A percentile compares a stretch with the other conserved stretches of the same genome.
Conservation (phyloP, 2,797 vertebrate species). For the Rhabdomys pumilio region DNA sequence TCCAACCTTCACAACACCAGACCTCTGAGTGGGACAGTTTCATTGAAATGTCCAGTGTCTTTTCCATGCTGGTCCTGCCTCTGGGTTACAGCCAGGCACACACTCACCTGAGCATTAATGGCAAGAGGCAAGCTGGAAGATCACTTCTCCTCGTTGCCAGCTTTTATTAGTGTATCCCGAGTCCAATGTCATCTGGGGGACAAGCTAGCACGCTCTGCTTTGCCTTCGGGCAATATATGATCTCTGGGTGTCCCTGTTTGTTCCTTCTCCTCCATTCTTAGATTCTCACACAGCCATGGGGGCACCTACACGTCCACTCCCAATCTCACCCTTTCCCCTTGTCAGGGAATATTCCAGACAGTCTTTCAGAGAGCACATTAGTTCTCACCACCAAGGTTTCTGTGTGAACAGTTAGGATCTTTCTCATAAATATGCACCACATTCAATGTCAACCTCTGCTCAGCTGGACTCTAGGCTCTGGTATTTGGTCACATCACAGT, state of each 20-base stretch:
- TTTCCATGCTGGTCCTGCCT: neutral
- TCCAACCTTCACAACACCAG: neutral
- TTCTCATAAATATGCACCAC: neutral
- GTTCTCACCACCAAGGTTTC: slow-evolving; percentile 5
- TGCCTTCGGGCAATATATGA: neutral
- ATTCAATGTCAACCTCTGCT: neutral
- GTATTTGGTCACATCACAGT: neutral
- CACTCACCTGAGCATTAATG: neutral
- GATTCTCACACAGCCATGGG: neutral
- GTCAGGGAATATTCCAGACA: neutral
- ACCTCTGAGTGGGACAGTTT: neutral
- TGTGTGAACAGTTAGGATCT: neutral
- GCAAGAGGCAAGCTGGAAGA: neutral
- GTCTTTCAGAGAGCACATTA: neutral
- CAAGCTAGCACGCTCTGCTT: neutral
- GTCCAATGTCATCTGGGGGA: neutral
- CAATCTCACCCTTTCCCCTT: neutral
- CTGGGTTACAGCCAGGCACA: neutral
- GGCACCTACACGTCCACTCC: neutral
- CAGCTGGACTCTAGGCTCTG: neutral
- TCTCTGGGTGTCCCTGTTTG: neutral
- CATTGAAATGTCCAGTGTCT: neutral
- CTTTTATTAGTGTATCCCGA: neutral
- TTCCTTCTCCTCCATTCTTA: neutral
- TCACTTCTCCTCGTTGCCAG: neutral